Conservation (phyloP, 64 coral and sea anemone genomes). For the Pocillopora verrucosa region DNA sequence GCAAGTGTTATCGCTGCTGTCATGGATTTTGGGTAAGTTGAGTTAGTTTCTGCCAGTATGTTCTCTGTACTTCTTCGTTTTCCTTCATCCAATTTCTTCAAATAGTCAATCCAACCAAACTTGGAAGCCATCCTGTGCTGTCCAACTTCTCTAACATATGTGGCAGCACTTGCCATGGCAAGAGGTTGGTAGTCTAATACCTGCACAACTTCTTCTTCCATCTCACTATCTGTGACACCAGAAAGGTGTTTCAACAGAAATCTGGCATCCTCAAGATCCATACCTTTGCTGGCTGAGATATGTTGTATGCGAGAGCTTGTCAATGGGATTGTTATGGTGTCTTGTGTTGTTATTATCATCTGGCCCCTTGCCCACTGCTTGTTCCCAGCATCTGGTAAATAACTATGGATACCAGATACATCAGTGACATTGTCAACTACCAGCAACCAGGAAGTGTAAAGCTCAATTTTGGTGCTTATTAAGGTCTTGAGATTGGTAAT, state of each 20-base stretch:
- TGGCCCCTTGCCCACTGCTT: too few relatives aligned
- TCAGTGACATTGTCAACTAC: constrained; percentile 55
- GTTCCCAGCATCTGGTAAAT: constrained; percentile 1
- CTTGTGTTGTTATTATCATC: too few relatives aligned
- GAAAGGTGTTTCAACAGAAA: constrained; percentile 18
- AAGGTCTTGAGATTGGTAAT: constrained; percentile 2
- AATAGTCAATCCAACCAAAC: neutral
- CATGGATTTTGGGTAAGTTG: constrained; percentile 15
- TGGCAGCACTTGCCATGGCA: constrained; percentile 6
- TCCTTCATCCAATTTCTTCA: neutral
- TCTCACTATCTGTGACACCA: neutral
- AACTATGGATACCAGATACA: neutral
- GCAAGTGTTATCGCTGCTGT: neutral
- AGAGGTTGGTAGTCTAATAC: constrained; percentile 44
- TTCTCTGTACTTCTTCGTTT: too few relatives aligned
- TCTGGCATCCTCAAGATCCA: neutral
- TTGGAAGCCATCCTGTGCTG: too few relatives aligned
- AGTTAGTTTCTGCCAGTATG: neutral
- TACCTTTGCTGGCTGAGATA: too few relatives aligned
- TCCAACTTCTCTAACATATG: too few relatives aligned
- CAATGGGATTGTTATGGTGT: too few relatives aligned
- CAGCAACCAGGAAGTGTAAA: constrained; percentile 43
- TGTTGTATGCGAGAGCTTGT: too few relatives aligned
- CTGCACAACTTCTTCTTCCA: neutral
- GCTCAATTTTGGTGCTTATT: neutral